Conservation (phyloP, 2,888 invertebrate species). For the Diloba caeruleocephala region DNA sequence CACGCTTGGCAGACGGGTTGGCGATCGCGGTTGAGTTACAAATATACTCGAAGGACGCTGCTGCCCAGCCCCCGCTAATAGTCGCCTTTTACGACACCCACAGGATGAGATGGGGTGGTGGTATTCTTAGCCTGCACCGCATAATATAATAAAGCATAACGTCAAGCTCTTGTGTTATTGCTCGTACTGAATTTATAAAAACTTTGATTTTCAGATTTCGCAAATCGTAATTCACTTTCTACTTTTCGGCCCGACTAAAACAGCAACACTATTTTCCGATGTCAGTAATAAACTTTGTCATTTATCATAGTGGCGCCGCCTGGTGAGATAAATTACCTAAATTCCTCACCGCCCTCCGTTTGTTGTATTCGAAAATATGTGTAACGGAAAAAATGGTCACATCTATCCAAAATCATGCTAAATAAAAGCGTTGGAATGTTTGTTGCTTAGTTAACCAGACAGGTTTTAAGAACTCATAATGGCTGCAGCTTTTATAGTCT, state of each 20-base stretch:
- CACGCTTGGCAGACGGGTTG: too few species aligned
- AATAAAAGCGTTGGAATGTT: constrained; percentile 27
- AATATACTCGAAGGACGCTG: too few species aligned
- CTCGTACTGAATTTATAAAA: neutral
- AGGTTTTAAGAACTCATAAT: constrained; percentile 31
- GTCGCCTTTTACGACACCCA: too few species aligned
- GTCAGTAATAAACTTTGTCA: constrained; percentile 29
- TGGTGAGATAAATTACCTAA: constrained; percentile 38
- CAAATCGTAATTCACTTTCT: neutral
- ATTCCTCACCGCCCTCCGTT: constrained; percentile 30
- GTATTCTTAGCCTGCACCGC: too few species aligned
- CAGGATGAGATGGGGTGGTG: too few species aligned
- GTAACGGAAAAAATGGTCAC: constrained; percentile 20
- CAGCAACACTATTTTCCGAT: constrained; percentile 14
- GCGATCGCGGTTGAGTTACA: too few species aligned
- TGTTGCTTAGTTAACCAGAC: constrained; percentile 17
- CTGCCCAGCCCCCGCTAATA: too few species aligned
- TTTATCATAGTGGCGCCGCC: constrained; percentile 37
- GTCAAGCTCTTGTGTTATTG: neutral
- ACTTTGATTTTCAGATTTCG: neutral
- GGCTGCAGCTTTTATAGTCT: constrained; percentile 19
- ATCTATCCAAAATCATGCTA: constrained; percentile 18
- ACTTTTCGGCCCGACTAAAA: neutral
- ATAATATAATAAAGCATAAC: too few species aligned
- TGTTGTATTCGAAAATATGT: constrained; percentile 24